phyloP scores from a whole-genome alignment of 2,888 invertebrate genomes.

The Clivina fossor region DNA sequence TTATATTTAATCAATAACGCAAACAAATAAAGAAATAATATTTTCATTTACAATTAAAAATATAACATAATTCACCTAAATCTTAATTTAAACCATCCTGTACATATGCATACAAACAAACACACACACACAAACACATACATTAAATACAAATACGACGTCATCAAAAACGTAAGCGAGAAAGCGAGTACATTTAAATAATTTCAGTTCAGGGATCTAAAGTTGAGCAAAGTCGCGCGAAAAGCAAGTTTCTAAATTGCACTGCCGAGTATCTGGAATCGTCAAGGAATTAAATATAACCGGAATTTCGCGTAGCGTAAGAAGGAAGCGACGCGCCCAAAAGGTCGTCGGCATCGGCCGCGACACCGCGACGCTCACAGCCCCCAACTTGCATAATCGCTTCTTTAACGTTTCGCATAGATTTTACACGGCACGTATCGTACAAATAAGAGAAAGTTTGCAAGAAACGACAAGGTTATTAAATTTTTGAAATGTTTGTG shows the following conservation, averaged over 20 bases:
- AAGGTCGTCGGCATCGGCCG: background rate
- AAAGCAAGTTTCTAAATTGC: slow-evolving; percentile 31
- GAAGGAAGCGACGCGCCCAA: background rate
- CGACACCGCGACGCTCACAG: background rate
- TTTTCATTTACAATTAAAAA: too few species aligned
- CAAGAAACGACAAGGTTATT: too few species aligned
- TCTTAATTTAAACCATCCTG: too few species aligned
- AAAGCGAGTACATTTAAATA: slow-evolving; percentile 26
- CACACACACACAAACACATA: too few species aligned
- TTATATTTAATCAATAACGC: too few species aligned
- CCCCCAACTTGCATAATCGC: slow-evolving; percentile 24
- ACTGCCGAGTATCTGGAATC: slow-evolving; percentile 27
- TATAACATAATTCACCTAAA: too few species aligned
- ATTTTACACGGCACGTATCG: slow-evolving; percentile 19
- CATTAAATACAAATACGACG: too few species aligned
- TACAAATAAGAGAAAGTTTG: slow-evolving; percentile 29
- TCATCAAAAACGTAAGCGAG: too few species aligned
- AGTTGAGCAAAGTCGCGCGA: slow-evolving; percentile 17
- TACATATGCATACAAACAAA: too few species aligned
- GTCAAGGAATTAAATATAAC: slow-evolving; percentile 30
- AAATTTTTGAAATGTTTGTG: too few species aligned
- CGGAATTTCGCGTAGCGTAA: slow-evolving; percentile 25
- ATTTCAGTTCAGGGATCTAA: slow-evolving; percentile 28
- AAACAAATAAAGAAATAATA: too few species aligned
- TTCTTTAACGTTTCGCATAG: slow-evolving; percentile 22